Evolutionary conservation across 2,888 invertebrate species (phyloP), one percentile per base, ranked within the genome.

Genomic region (Nasonia oneida): DNA sequence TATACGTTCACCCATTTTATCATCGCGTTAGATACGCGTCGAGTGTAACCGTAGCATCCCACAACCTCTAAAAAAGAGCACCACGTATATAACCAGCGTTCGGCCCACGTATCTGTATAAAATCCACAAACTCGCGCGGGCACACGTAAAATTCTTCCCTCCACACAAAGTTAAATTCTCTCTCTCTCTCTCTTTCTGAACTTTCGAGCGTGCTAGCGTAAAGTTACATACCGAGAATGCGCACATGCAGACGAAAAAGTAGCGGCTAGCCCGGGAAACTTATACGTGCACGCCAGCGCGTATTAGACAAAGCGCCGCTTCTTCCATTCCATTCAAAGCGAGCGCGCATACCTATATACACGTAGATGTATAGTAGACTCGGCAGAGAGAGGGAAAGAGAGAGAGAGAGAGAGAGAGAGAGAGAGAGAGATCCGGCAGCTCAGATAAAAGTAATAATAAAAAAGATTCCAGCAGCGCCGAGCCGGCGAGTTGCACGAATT

Each of bases 361-460:
- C n/a, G 5, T 39, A 2, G 3, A 8, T 15, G 18, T 12, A 73
- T 15, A 73, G 29, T 39, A 39, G 18, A 39, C 42, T 71, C 39
- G 37, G 4, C 3, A 42, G 42, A 42, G 42, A 12, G 47, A 47
- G 57, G 42, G 81, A 61, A 39, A 81, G 42, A 74, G 81, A 10
- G 53, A 77, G 86, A 83, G 23, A 23, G 81, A 61, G 29, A 81
- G 42, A 74, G 81, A 10, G 53, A 77, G 86, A 83, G 81, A 61
- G 29, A 81, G 42, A 74, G 81, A 10, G 53, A 77, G 86, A 83
- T 78, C 50, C 47, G 14, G 39, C 42, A 47, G 33, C 53, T 70
- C n/a, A 42, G 83, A 81, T 86, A 81, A 84, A 77, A 74, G 81
- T 67, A 80, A 86, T 83, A 83, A 86, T 81, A 77, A 86, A 77